Conservation (phyloP, 64 coral and sea anemone genomes). For the Orbicella faveolata region DNA sequence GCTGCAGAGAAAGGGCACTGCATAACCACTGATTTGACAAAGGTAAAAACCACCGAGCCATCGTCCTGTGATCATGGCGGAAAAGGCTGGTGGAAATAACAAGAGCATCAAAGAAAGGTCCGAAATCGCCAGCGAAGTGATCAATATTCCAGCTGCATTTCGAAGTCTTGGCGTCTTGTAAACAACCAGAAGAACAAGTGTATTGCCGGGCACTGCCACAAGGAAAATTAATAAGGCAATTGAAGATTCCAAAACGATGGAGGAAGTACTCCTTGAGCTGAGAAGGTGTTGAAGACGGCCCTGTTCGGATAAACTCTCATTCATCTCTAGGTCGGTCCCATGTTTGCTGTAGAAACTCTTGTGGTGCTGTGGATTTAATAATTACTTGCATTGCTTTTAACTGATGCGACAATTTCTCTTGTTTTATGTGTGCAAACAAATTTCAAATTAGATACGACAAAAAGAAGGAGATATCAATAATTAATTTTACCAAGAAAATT, state of each 20-base stretch:
- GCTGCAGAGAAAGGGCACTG: constrained; percentile 7
- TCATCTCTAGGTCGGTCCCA: neutral
- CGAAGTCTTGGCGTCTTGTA: constrained; percentile 45
- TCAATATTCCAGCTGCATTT: constrained; percentile 49
- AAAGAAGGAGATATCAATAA: too few relatives aligned
- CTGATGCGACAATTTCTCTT: too few relatives aligned
- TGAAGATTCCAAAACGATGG: constrained; percentile 11
- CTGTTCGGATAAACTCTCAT: neutral
- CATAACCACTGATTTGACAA: constrained; percentile 48
- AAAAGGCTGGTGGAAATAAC: constrained; percentile 1
- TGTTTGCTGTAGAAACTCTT: too few relatives aligned
- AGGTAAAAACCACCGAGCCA: constrained; percentile 32
- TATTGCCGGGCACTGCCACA: constrained; percentile 34
- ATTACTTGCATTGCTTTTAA: too few relatives aligned
- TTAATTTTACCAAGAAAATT: too few relatives aligned
- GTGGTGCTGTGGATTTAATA: too few relatives aligned
- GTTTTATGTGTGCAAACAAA: too few relatives aligned
- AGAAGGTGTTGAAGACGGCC: neutral
- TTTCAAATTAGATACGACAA: too few relatives aligned
- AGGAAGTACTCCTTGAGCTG: neutral
- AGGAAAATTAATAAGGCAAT: neutral
- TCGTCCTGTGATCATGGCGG: neutral
- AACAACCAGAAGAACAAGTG: constrained; percentile 47
- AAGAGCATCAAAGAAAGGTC: constrained; percentile 29
- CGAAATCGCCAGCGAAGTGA: constrained; percentile 38